Base-by-base conservation (phyloP, 2,888 invertebrate genomes). In the Chrysopilus asiliformis region DNA sequence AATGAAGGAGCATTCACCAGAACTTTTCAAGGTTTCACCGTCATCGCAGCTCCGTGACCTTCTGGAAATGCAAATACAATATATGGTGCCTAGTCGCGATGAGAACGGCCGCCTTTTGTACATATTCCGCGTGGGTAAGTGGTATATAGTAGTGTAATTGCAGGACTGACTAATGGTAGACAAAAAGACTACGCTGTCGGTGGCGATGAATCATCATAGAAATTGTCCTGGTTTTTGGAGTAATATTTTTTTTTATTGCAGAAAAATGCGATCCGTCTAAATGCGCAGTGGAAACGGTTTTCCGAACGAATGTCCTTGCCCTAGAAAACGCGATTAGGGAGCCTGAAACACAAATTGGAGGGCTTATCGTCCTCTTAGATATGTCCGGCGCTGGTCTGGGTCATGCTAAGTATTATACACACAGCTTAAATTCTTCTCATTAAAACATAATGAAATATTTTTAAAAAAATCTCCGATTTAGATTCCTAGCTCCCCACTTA, bases 321-420 rank as follows among this genome's bases (percentile, higher is more conserved):
- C 49, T 73, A 42, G 70, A 71, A 46, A 64, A 67, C 39, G 52
- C 68, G 7, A 67, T 68, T 3, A 57, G 68, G 43, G 68, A 70
- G 36, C 66, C 68, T 34, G 68, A 67, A 46, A 67, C 68, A 0
- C 73, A 74, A 57, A 65, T 73, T 15, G 64, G 49, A 55, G 33
- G 67, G 60, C 45, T 52, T 33, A 54, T 58, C 19, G 55, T 64
- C 25, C 47, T 66, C 28, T 43, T 64, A 39, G 60, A 60, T 47
- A 57, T 66, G 64, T 53, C 60, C 35, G 59, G 65, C 27, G 53
- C 70, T 13, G 64, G 64, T 39, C 51, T 68, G 41, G 60, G 63
- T 35, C 70, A 70, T 46, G 64, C 65, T 26, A 62, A 64, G 44
- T 65, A 38, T 13, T 9, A 12, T 7, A 29, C 2, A 29, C 13